Conservation (phyloP, 2,113 vertebrate genomes). For the Pygoscelis adeliae region DNA sequence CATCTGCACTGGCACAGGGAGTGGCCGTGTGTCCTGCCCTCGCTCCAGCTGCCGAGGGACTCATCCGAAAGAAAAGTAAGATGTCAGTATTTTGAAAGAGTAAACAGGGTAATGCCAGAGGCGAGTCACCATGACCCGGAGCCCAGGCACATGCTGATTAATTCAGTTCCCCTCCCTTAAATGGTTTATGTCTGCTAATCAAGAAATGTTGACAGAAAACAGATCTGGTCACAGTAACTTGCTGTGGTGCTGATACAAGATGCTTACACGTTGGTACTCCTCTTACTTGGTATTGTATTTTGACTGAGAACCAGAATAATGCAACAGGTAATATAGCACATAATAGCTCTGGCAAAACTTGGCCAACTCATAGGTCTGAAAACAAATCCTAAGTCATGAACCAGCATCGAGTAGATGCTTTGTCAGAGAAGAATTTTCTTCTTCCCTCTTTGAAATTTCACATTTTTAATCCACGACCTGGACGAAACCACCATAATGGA, state of each 20-base stretch:
- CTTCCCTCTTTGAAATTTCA: background rate
- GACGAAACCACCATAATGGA: background rate
- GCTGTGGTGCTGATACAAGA: background rate
- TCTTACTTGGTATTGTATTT: background rate
- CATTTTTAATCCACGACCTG: background rate
- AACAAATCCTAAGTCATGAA: background rate
- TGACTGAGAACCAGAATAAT: background rate
- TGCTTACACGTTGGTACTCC: background rate
- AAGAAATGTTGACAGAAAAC: background rate
- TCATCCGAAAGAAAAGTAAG: background rate
- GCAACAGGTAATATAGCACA: background rate
- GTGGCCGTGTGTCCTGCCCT: accelerated
- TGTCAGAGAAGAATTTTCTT: background rate
- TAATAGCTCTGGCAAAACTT: background rate
- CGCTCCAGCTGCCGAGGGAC: background rate
- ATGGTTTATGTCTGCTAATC: background rate
- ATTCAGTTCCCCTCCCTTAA: background rate
- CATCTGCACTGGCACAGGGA: background rate
- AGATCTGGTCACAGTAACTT: background rate
- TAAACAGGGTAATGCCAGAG: background rate
- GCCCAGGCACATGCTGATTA: background rate
- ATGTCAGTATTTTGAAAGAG: background rate
- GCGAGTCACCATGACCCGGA: background rate
- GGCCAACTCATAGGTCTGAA: background rate
- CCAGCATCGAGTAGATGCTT: background rate